phyloP scores from a whole-genome alignment of 2,888 invertebrate species.

The Salticus scenicus region DNA sequence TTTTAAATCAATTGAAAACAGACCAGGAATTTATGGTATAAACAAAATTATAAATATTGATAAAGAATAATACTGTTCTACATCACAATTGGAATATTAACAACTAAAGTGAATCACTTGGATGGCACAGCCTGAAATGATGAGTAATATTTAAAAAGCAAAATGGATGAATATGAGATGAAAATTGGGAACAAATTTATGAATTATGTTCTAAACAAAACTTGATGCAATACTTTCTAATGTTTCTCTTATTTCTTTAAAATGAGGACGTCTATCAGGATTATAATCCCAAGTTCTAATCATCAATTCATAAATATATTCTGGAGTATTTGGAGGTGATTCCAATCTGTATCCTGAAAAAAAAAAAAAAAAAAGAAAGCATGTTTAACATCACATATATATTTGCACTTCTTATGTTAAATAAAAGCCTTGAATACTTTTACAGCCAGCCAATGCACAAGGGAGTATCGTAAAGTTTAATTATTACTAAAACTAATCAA shows the following conservation, averaged over 20 bases:
- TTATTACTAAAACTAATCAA: no score
- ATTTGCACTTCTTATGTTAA: no score
- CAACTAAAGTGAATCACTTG: neutral
- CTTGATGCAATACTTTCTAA: constrained; percentile 66
- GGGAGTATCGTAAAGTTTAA: no score
- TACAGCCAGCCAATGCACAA: no score
- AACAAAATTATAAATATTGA: no score
- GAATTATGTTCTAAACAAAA: constrained; percentile 16
- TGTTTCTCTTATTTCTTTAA: constrained; percentile 83
- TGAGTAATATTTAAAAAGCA: neutral
- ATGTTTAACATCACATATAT: no score
- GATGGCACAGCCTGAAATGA: neutral
- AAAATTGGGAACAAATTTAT: neutral
- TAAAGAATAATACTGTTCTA: constrained; percentile 24
- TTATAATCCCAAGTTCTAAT: constrained; percentile 95
- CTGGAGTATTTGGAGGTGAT: constrained; percentile 89
- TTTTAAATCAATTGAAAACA: neutral
- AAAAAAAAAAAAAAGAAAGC: constrained; percentile 9
- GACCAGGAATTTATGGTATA: no score
- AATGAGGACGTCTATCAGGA: constrained; percentile 92
- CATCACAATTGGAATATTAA: constrained; percentile 29
- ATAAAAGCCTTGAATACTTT: no score
- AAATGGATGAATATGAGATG: neutral
- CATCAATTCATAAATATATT: constrained; percentile 93
- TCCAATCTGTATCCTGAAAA: constrained; percentile 92